Conservation (phyloP, 1,140 invertebrate species). For the Drosophila nigrodunni region DNA sequence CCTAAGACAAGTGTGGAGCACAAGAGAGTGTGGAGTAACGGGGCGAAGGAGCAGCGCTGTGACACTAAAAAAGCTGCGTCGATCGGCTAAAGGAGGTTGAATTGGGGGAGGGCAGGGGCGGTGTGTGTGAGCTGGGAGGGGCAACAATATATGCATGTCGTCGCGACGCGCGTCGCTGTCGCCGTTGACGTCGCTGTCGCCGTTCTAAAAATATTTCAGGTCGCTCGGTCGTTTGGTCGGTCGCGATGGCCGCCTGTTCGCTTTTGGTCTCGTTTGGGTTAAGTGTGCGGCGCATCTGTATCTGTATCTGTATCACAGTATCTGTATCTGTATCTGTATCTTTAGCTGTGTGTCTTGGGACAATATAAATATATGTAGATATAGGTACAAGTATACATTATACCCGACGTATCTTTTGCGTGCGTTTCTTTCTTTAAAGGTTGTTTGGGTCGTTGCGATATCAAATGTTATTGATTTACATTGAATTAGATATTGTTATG, state of each 20-base stretch:
- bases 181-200: slow-evolving; percentile 47
- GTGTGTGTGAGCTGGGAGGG: background rate
- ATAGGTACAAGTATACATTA: slow-evolving; percentile 26
- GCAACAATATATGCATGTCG: slow-evolving; percentile 74
- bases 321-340: slow-evolving; percentile 46
- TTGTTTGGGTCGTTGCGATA: slow-evolving; percentile 68
- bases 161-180: slow-evolving; percentile 33
- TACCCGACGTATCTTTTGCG: slow-evolving; percentile 3
- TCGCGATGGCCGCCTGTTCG: slow-evolving; percentile 72
- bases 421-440: slow-evolving; percentile 46
- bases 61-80: slow-evolving; percentile 51
- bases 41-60: background rate
- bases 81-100: background rate
- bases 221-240: slow-evolving; percentile 74
- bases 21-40: background rate
- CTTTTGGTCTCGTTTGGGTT: slow-evolving; percentile 81
- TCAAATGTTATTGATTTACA: slow-evolving; percentile 68
- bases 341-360: slow-evolving; percentile 33
- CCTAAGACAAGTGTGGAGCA: slow-evolving; percentile 14
- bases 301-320: slow-evolving; percentile 48
- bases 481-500: slow-evolving; percentile 47
- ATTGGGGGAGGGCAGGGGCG: background rate
- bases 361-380: slow-evolving; percentile 23
- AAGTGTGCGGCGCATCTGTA: slow-evolving; percentile 68
- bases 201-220: slow-evolving; percentile 82